These are phyloP conservation scores for Lampris incognitus DNA, from an alignment of 2,113 vertebrate genomes.

Conservation along the genomic window DNA sequence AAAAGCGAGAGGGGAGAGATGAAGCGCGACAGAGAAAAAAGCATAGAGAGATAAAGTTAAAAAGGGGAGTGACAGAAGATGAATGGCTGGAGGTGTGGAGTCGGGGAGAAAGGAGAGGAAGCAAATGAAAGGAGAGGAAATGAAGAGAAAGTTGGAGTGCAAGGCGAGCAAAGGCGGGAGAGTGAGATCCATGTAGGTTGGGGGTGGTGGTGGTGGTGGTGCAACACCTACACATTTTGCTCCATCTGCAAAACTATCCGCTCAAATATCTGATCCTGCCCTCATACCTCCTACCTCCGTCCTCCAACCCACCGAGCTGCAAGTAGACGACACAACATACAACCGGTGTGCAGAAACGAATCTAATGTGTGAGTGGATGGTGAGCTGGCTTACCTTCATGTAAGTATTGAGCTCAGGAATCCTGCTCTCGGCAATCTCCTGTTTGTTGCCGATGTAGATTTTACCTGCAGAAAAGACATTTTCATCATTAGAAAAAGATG, in stretches of 20 bases:
- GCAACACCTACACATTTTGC: constrained; percentile 64
- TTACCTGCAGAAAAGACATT: constrained; percentile 83
- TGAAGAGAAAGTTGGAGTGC: constrained; percentile 41
- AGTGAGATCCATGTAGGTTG: constrained; percentile 63
- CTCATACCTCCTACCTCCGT: constrained; percentile 68
- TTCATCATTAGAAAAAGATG: background rate
- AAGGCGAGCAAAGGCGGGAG: constrained; percentile 45
- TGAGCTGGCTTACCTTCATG: constrained; percentile 88
- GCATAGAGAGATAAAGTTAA: background rate
- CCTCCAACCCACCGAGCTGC: constrained; percentile 61
- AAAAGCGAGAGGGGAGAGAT: background rate
- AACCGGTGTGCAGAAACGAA: no score
- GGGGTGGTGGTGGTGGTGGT: background rate
- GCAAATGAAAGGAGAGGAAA: constrained; percentile 34
- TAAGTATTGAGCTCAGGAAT: constrained; percentile 92
- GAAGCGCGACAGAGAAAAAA: background rate
- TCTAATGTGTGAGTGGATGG: background rate
- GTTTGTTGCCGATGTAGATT: constrained; percentile 90
- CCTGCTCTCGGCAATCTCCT: constrained; percentile 91
- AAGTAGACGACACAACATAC: constrained; percentile 10
- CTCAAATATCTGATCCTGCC: constrained; percentile 63
- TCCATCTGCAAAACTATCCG: constrained; percentile 63
- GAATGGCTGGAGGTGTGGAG: background rate
- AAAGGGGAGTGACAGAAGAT: background rate
- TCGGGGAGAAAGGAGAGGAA: constrained; percentile 7